Evolutionary conservation across 1,140 invertebrate genomes (phyloP).

Genomic region (Periplaneta americana): DNA sequence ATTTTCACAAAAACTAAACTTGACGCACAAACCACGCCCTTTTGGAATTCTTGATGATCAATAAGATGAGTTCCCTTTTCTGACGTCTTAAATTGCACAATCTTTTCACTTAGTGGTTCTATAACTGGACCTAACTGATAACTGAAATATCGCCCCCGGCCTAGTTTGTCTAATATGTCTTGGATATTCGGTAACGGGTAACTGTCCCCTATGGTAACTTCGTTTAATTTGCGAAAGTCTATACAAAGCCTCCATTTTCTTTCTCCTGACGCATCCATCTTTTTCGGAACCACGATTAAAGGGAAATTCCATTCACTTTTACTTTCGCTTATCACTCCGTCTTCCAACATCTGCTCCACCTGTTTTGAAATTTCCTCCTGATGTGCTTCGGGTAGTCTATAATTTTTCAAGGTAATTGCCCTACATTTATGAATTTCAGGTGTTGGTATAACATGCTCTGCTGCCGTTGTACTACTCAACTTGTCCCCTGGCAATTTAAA

Average conservation of each 20-base stretch:
- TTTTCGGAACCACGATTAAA: conserved; percentile 7
- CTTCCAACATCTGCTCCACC: neutral
- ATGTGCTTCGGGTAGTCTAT: too few species aligned
- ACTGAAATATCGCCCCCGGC: conserved; percentile 13
- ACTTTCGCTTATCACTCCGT: neutral
- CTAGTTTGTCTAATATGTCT: conserved; percentile 21
- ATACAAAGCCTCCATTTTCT: conserved; percentile 20
- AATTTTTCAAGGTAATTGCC: neutral
- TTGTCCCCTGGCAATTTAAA: conserved; percentile 2
- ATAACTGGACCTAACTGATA: neutral
- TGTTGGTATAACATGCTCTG: neutral
- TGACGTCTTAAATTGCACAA: too few species aligned
- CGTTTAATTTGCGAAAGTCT: conserved; percentile 37
- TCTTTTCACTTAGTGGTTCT: too few species aligned
- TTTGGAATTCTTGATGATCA: too few species aligned
- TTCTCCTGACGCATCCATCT: conserved; percentile 10
- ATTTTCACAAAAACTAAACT: too few species aligned
- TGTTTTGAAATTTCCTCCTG: conserved; percentile 29
- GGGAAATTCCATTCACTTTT: conserved; percentile 6
- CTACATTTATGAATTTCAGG: neutral
- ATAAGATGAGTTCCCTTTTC: too few species aligned
- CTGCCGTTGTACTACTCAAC: neutral
- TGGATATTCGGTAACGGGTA: conserved; percentile 42
- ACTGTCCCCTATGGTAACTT: conserved; percentile 29
- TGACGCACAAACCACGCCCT: too few species aligned